A percentile compares a stretch with the other conserved stretches of the same genome.
phyloP scores from a whole-genome alignment of 2,888 invertebrate species.

The Ceraclea dissimilis region DNA sequence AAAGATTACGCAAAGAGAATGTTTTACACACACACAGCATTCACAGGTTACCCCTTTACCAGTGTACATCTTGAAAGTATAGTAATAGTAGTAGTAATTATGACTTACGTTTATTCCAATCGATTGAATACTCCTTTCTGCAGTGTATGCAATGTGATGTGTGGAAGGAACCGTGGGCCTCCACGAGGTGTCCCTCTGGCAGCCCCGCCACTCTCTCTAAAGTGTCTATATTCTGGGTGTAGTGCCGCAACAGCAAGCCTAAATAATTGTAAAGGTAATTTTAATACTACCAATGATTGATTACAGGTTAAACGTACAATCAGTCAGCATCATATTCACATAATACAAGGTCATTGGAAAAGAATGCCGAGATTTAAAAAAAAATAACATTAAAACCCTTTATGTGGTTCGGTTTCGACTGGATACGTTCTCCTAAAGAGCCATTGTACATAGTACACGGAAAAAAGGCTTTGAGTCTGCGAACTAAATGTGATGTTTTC shows the following conservation, averaged over 20 bases:
- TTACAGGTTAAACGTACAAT: no score
- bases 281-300: no score
- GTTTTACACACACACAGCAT: no score
- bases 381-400: background rate
- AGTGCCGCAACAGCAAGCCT: conserved; percentile 63
- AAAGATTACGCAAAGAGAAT: no score
- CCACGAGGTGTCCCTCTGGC: conserved; percentile 76
- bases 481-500: no score
- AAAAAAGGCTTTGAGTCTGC: no score
- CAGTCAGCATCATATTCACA: no score
- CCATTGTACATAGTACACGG: no score
- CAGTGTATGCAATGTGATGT: conserved; percentile 82
- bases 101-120: conserved; percentile 73
- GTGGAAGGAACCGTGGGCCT: conserved; percentile 92
- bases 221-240: conserved; percentile 91
- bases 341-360: no score
- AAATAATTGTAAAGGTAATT: conserved; percentile 8
- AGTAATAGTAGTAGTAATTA: conserved; percentile 3
- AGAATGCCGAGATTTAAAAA: background rate
- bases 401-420: no score
- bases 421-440: no score
- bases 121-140: conserved; percentile 59
- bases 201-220: conserved; percentile 81
- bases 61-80: conserved; percentile 59
- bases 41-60: no score